Evolutionary conservation across 2,888 invertebrate species (phyloP), one percentile per base, ranked within the genome.

Genomic region (Thera britannica): DNA sequence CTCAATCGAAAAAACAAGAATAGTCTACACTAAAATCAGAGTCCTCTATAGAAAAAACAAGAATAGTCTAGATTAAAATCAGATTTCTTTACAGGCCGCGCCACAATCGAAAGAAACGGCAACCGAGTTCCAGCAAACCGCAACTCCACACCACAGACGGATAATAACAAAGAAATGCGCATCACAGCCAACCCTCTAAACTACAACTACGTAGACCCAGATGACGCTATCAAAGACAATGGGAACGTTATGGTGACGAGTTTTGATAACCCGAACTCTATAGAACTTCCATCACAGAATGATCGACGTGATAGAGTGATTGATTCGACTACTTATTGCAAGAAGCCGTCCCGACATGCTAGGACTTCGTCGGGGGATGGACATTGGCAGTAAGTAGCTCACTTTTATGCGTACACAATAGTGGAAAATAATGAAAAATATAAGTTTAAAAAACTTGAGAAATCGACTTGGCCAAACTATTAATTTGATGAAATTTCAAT

Each of bases 151-250:
- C 90, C 88, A 73, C 89, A 82, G 3, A 68, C 87, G 75, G 90
- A 93, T 81, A 80, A 93, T 74, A 87, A 86, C 79, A 81, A 88
- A 71, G 92, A 96, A 87, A 97, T 97, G 90, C 94, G 97, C 68
- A 97, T 97, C 75, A 97, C 97, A 36, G 94, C 95, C 68, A 97
- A 97, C 88, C 97, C 97, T 0, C 94, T 97, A 76, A 96, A 94
- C 86, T 94, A 94, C 81, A 96, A 95, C 85, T 96, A 96, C 83
- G 95, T 95, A 34, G 95, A 95, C 75, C 96, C 96, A 0, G 95
- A 95, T 49, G 95, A 96, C 83, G 95, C 95, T 7, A 94, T 94
- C 65, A 85, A 87, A 11, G 92, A 91, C 75, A 88, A 94, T 62
- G 93, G 93, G 1, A 92, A 93, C 76, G 89, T 90, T 0, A 93